Conservation (phyloP, 2,888 invertebrate genomes). For the Heliconius ismenius region DNA sequence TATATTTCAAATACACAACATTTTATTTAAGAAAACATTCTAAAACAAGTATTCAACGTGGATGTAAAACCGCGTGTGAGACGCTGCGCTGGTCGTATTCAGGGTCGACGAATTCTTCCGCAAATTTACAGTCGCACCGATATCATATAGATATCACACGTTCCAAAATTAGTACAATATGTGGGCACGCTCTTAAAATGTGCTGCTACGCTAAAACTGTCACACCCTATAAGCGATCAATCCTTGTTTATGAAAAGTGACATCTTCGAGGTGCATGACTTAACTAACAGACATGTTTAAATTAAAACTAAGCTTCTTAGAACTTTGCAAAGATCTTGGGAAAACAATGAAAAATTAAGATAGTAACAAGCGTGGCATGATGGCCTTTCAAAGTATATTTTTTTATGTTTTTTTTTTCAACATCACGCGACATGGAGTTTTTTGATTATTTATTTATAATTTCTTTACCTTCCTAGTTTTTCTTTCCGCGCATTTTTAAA, state of each 20-base stretch:
- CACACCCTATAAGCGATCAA: slow-evolving; percentile 63
- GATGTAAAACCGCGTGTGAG: slow-evolving; percentile 37
- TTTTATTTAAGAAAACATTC: slow-evolving; percentile 5
- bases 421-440: not conserved
- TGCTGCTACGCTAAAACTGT: slow-evolving; percentile 64
- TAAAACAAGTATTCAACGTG: slow-evolving; percentile 8
- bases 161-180: slow-evolving; percentile 58
- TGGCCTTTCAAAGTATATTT: not conserved
- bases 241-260: slow-evolving; percentile 39
- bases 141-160: slow-evolving; percentile 54
- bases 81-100: slow-evolving; percentile 29
- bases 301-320: slow-evolving; percentile 2
- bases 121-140: slow-evolving; percentile 49
- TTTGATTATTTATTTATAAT: not conserved
- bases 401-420: not conserved
- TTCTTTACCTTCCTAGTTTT: not conserved
- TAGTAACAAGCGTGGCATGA: not conserved
- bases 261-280: slow-evolving; percentile 21
- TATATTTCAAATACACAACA: not conserved
- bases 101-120: slow-evolving; percentile 47
- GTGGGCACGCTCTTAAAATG: slow-evolving; percentile 55
- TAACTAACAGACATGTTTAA: slow-evolving; percentile 18
- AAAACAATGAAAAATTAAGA: not conserved
- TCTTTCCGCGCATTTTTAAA: not conserved
- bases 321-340: not conserved